Evolutionary conservation across 2,797 vertebrate genomes (phyloP).

Genomic region (Darevskia mixta): DNA sequence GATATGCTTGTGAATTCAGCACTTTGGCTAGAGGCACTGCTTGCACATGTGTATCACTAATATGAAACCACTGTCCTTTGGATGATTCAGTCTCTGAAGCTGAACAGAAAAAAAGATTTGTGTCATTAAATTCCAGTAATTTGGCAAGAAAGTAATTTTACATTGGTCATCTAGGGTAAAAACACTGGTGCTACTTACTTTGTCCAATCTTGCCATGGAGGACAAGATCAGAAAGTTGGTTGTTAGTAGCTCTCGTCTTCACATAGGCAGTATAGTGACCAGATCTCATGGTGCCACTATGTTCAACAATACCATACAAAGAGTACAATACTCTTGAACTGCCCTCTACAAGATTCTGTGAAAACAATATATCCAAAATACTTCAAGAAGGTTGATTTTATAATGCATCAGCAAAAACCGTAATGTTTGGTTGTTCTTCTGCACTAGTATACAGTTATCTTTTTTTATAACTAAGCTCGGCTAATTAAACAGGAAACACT

Average conservation of each 20-base stretch:
- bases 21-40: conserved; percentile 87
- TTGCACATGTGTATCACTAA: conserved; percentile 92
- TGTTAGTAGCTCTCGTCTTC: conserved; percentile 82
- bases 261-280: conserved; percentile 97
- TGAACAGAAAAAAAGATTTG: conserved; percentile 36
- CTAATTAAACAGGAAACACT: not conserved
- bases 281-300: conserved; percentile 96
- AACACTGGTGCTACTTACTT: conserved; percentile 72
- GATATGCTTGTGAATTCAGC: conserved; percentile 93
- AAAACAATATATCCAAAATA: conserved; percentile 10
- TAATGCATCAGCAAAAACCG: conserved; percentile 28
- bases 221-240: conserved; percentile 73
- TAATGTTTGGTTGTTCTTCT: not conserved
- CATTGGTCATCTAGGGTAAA: not conserved
- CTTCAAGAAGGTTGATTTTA: not conserved
- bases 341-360: conserved; percentile 85
- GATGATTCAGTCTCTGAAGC: conserved; percentile 74
- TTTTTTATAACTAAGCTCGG: not conserved
- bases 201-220: conserved; percentile 75
- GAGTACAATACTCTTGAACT: conserved; percentile 87
- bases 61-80: conserved; percentile 93
- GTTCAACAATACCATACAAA: conserved; percentile 95
- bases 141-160: not conserved
- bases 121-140: not conserved
- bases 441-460: not conserved